Evolutionary conservation across 1,140 invertebrate species (phyloP).

Genomic region (Reticulitermes speratus): DNA sequence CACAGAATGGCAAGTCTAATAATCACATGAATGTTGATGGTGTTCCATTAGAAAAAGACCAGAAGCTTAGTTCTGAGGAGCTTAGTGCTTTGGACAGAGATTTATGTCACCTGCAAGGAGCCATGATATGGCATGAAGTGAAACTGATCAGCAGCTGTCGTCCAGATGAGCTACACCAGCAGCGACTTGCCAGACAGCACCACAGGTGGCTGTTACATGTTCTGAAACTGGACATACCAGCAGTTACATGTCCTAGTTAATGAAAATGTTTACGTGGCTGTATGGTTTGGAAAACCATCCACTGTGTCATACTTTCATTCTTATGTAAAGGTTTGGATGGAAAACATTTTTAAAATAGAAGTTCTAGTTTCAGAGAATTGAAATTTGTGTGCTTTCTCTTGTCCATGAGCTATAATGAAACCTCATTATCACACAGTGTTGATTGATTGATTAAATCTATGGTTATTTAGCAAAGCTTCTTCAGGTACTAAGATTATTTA

Average conservation of each 20-base stretch:
- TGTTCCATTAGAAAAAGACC: slow-evolving; percentile 36
- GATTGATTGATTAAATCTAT: too few species aligned
- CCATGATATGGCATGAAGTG: slow-evolving; percentile 1
- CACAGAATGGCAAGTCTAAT: not conserved
- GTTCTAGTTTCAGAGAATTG: too few species aligned
- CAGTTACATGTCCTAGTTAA: not conserved
- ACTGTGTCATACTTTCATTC: too few species aligned
- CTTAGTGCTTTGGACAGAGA: slow-evolving; percentile 2
- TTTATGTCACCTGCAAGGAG: not conserved
- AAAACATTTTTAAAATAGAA: too few species aligned
- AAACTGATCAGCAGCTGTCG: slow-evolving; percentile 17
- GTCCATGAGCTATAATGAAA: too few species aligned
- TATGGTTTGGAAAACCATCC: too few species aligned
- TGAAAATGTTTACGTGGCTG: not conserved
- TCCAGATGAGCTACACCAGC: slow-evolving; percentile 20
- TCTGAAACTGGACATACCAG: slow-evolving; percentile 21
- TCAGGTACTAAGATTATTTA: too few species aligned
- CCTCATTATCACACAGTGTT: too few species aligned
- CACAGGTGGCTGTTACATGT: slow-evolving; percentile 19
- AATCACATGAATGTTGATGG: slow-evolving; percentile 36
- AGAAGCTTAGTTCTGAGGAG: slow-evolving; percentile 23
- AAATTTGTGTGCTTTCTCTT: too few species aligned
- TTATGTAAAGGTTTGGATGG: too few species aligned
- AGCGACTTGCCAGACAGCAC: slow-evolving; percentile 12
- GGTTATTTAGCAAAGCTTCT: too few species aligned